Base-by-base conservation (phyloP, 2,113 vertebrate genomes). In the Gambusia holbrooki region DNA sequence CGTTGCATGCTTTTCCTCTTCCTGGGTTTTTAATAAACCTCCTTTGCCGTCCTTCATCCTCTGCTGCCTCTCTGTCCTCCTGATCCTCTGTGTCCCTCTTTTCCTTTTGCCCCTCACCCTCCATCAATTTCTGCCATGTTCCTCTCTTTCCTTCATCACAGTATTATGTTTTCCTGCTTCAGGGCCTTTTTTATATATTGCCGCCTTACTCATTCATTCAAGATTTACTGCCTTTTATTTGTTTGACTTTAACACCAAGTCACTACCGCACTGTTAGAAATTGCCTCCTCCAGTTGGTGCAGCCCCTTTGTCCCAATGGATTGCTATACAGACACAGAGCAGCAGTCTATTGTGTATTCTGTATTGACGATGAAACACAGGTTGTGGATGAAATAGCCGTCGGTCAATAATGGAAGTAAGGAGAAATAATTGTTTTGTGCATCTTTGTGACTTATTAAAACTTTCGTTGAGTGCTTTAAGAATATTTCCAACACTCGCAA, bases 21-120 rank as follows among this genome's bases (percentile, higher is more conserved):
- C 48, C 54, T 69, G 65, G 73, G 10, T 82, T 80, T 87, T 80
- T 75, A 80, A 73, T 76, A 79, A 87, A 68, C 64, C 79, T 72
- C 27, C 61, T 48, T 73, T 27, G 4, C 29, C 42, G 78, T 81
- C 40, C 70, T 82, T 86, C 71, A 80, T 84, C 64, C 82, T 88
- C 62, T 9, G 13, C 48, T 1, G 10, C 71, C 69, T 84, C 73
- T 54, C 30, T 73, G 19, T 76, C 28, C 37, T 66, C 66, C 68
- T 60, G 45, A 37, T 72, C 73, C 62, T 51, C 66, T 32, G 37
- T 69, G 61, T 69, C 61, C 35, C 32, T 58, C 27, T n/a, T 33
- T 28, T n/a, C 30, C 64, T 28, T 63, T 40, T 61, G 54, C 60
- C 71, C 29, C 29, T 77, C 68, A 9, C 60, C 58, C 72, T 68